Percentiles rank a stretch among this genome's conserved stretches.
phyloP scores from a whole-genome alignment of 2,113 vertebrate species.

The Petrocephalus microphthalmus region DNA sequence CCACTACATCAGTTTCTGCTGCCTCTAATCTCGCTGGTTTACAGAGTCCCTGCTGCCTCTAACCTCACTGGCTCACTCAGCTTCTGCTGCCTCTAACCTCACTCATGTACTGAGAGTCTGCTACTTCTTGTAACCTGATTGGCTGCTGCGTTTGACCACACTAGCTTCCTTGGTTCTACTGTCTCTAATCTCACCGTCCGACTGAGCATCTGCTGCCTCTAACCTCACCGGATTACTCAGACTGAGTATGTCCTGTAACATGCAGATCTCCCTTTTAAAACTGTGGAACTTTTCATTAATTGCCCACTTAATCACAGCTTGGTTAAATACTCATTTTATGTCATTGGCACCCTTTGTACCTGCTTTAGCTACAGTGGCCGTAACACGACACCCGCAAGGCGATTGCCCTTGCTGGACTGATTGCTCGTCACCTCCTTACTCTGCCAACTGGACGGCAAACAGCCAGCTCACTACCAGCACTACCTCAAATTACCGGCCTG shows the following conservation, averaged over 20 bases:
- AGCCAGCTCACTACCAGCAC: neutral
- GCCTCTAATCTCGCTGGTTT: neutral
- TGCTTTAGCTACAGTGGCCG: neutral
- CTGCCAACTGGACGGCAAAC: neutral
- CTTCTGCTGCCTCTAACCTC: neutral
- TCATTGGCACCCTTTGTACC: neutral
- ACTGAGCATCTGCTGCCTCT: neutral
- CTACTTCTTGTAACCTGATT: neutral
- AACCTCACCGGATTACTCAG: neutral
- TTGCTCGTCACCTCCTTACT: neutral
- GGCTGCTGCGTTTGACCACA: too few relatives aligned
- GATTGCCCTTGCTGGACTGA: neutral
- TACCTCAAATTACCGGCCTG: slow-evolving; percentile 37
- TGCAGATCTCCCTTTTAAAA: neutral
- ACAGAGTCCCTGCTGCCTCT: neutral
- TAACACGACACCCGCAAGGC: neutral
- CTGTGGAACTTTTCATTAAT: neutral
- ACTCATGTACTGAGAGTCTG: neutral
- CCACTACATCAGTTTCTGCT: too few relatives aligned
- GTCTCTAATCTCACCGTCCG: neutral
- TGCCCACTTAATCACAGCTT: neutral
- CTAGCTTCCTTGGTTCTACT: too few relatives aligned
- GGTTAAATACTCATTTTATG: neutral
- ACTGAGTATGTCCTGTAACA: neutral
- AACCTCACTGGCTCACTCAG: neutral